phyloP scores from a whole-genome alignment of 1,140 invertebrate genomes.

The Wiebesia pumilae region DNA sequence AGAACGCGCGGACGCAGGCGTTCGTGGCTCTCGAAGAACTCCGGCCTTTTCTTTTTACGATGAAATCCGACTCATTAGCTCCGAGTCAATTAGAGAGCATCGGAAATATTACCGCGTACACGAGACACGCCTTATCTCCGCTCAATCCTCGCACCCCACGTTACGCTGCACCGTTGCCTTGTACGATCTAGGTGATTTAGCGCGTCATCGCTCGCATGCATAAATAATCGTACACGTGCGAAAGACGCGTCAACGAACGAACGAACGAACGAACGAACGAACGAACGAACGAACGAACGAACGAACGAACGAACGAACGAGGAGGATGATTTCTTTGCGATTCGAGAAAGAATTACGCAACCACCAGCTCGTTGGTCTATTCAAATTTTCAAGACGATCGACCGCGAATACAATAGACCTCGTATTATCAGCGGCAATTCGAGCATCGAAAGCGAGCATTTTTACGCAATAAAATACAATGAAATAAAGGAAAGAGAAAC shows the following conservation, averaged over 20 bases:
- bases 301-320: not conserved
- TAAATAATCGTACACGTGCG: not conserved
- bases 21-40: not conserved
- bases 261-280: not conserved
- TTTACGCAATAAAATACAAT: too few relatives aligned
- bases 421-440: not conserved
- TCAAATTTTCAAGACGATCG: not conserved
- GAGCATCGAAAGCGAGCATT: not conserved
- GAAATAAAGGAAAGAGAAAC: too few relatives aligned
- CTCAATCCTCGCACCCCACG: not conserved
- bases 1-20: too few relatives aligned
- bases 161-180: not conserved
- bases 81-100: not conserved
- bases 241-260: not conserved
- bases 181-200: not conserved
- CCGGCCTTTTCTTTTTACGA: not conserved
- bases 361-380: too few relatives aligned
- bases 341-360: not conserved
- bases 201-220: not conserved
- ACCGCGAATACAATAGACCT: not conserved
- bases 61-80: not conserved
- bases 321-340: not conserved
- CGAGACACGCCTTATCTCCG: not conserved
- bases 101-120: not conserved
- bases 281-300: not conserved